Percentiles rank a stretch among this genome's conserved stretches.
Evolutionary conservation across 2,797 vertebrate species (phyloP).

Genomic region (Micropoecilia bifurca): DNA sequence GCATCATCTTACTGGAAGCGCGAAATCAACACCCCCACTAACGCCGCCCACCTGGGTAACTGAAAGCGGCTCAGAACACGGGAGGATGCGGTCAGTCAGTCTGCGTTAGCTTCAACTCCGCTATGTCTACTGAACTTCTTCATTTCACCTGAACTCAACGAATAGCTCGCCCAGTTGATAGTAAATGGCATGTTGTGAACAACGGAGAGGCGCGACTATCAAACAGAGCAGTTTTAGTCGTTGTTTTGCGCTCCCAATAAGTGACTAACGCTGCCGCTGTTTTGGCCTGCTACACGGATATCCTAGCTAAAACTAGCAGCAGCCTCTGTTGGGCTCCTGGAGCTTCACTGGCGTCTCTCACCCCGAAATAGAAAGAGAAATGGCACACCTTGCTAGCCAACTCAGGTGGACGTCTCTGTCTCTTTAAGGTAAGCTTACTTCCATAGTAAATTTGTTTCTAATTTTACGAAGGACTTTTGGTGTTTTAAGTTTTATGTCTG

Average conservation of each 20-base stretch:
- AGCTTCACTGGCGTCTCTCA: conserved; percentile 13
- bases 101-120: conserved; percentile 13
- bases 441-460: background rate
- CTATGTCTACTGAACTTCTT: conserved; percentile 16
- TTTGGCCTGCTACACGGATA: conserved; percentile 56
- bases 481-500: conserved; percentile 30
- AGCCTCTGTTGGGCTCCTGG: conserved; percentile 34
- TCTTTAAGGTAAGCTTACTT: conserved; percentile 41
- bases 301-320: conserved; percentile 40
- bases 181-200: background rate
- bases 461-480: background rate
- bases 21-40: conserved; percentile 27
- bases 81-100: conserved; percentile 28
- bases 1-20: conserved; percentile 15
- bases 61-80: conserved; percentile 17
- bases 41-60: conserved; percentile 56
- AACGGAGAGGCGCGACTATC: background rate
- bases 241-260: conserved; percentile 19
- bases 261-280: conserved; percentile 34
- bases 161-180: background rate
- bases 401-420: background rate
- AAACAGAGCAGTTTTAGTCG: background rate
- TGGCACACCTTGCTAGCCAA: conserved; percentile 43
- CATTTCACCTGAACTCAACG: background rate
- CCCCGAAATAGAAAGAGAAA: conserved; percentile 16